These are phyloP conservation scores for Epinotia demarniana DNA, from an alignment of 2,888 invertebrate species.

Conservation along the genomic window DNA sequence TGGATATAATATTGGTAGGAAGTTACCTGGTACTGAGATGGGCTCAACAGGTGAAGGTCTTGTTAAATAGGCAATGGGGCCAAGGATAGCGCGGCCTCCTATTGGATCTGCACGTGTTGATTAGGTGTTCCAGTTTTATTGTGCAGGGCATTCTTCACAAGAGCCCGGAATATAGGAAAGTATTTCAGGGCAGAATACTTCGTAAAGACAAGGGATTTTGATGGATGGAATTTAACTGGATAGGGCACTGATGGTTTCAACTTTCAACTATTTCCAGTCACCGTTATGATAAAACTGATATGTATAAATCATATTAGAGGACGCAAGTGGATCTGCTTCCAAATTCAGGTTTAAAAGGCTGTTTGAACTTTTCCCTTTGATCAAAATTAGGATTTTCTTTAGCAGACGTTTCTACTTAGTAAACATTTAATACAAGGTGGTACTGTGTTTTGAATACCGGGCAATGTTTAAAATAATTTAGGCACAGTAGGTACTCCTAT, in stretches of 20 bases:
- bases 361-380: too few relatives aligned
- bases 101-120: constrained; percentile 42
- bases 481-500: too few relatives aligned
- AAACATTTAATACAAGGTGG: too few relatives aligned
- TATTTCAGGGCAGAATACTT: not conserved
- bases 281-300: not conserved
- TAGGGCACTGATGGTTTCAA: not conserved
- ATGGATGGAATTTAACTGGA: not conserved
- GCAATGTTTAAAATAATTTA: too few relatives aligned
- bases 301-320: too few relatives aligned
- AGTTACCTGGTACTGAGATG: constrained; percentile 34
- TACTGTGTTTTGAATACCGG: too few relatives aligned
- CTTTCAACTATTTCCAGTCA: not conserved
- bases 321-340: too few relatives aligned
- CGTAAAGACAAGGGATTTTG: not conserved
- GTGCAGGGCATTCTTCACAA: constrained; percentile 25
- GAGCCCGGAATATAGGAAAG: not conserved
- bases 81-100: constrained; percentile 43
- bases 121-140: constrained; percentile 39
- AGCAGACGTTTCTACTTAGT: too few relatives aligned
- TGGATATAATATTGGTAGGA: constrained; percentile 10
- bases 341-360: too few relatives aligned
- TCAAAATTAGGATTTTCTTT: too few relatives aligned
- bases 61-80: constrained; percentile 42
- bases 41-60: constrained; percentile 45